Base-by-base conservation (phyloP, 2,888 invertebrate species). In the Penaeus monodon region DNA sequence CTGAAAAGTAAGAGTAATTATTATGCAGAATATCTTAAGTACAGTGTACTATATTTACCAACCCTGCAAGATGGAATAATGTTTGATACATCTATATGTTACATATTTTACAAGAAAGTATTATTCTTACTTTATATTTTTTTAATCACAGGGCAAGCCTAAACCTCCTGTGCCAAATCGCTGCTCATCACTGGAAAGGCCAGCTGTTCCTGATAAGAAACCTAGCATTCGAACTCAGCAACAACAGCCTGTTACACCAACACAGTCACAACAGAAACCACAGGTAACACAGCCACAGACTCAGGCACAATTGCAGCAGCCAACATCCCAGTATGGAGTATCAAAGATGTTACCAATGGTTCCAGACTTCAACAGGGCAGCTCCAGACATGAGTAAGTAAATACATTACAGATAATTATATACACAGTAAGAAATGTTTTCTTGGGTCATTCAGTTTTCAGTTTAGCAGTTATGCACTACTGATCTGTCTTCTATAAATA, bases 121-220 rank as follows among this genome's bases (percentile, higher is more conserved):
- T 57, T 57, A 57, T 57, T 57, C 17, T 17, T 17, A 57, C 57
- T 2, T 3, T 57, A 38, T 76, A 14, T 44, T 22, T 20, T 44
- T 38, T 38, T 20, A 49, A 90, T n/a, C 85, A 86, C 82, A 91
- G 91, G 82, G 90, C 80, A 92, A 92, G 76, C 92, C 93, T 22
- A 92, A 95, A 63, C 96, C 96, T 88, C 96, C 96, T 57, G 93
- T 96, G 91, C 96, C 96, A n/a, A 92, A 95, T 94, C 94, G 96
- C 90, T 96, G 97, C 92, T 97, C 97, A n/a, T 97, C 97, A 0
- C 92, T 97, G 91, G 97, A 97, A 93, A 94, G 97, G 44, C 96
- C 96, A 0, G 92, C 90, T 44, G 88, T 91, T 20, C 91, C 91
- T 38, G 89, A 90, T 29, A 91, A 91, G 85, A 88, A 90, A 27